phyloP scores from a whole-genome alignment of 1,140 invertebrate species.

The Drosophila ambigua region DNA sequence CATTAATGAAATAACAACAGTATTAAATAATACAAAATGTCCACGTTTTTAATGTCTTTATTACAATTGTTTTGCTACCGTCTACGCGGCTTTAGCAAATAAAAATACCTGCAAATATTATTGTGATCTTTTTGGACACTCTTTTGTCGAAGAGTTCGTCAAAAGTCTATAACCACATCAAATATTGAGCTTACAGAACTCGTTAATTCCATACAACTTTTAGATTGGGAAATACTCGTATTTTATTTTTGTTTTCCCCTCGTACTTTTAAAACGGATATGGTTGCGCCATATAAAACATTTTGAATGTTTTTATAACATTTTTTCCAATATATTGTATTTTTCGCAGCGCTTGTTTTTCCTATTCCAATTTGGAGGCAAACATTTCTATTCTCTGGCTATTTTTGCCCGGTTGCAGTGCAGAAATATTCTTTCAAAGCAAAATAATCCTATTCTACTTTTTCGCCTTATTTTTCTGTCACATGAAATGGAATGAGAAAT shows the following conservation, averaged over 20 bases:
- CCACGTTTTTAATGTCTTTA: too few relatives aligned
- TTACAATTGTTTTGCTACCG: too few relatives aligned
- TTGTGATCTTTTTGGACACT: too few relatives aligned
- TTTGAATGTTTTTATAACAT: conserved; percentile 14
- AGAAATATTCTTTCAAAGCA: conserved; percentile 16
- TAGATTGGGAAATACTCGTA: conserved; percentile 7
- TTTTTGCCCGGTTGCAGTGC: conserved; percentile 21
- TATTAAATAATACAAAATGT: too few relatives aligned
- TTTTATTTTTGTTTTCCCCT: background rate
- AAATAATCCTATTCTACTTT: conserved; percentile 21
- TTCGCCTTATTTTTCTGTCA: conserved; percentile 50
- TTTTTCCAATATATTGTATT: conserved; percentile 10
- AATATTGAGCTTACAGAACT: too few relatives aligned
- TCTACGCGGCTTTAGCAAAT: too few relatives aligned
- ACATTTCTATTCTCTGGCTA: conserved; percentile 45
- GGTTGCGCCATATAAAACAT: background rate
- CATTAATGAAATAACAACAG: too few relatives aligned
- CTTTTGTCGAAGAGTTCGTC: too few relatives aligned
- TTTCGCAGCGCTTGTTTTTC: conserved; percentile 21
- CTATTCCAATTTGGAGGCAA: conserved; percentile 42
- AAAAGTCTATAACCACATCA: too few relatives aligned
- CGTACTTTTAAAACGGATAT: conserved; percentile 12
- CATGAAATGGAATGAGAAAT: conserved; percentile 49
- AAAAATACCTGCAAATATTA: too few relatives aligned
- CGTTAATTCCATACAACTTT: too few relatives aligned